phyloP scores from a whole-genome alignment of 2,797 vertebrate species.

The Parambassis ranga region DNA sequence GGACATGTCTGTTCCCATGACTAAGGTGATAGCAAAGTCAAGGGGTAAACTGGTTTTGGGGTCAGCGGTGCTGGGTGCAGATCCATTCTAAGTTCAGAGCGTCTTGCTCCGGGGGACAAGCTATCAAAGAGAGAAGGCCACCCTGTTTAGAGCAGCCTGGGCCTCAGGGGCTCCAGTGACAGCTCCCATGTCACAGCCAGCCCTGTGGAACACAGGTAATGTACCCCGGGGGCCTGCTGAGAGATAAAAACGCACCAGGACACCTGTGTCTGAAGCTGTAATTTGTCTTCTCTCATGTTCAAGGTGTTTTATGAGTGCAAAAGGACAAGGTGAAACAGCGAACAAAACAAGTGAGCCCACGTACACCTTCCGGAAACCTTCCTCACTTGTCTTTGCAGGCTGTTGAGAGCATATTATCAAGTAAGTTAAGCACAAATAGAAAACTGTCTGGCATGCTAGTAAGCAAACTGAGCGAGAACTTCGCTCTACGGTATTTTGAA shows the following conservation, averaged over 20 bases:
- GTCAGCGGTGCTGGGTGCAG: constrained; percentile 50
- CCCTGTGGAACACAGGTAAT: constrained; percentile 71
- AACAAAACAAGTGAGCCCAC: constrained; percentile 65
- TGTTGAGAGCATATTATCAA: constrained; percentile 22
- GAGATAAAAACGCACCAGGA: constrained; percentile 66
- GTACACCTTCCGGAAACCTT: constrained; percentile 63
- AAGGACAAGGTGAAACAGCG: constrained; percentile 79
- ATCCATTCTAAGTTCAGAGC: constrained; percentile 53
- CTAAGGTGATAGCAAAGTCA: constrained; percentile 56
- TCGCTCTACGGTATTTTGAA: neutral
- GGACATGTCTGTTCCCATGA: constrained; percentile 58
- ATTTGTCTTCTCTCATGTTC: constrained; percentile 84
- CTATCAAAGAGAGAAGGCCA: constrained; percentile 62
- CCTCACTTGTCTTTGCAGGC: constrained; percentile 28
- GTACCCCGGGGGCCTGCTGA: constrained; percentile 63
- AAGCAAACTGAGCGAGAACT: constrained; percentile 25
- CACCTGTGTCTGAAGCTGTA: constrained; percentile 81
- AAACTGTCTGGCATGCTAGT: constrained; percentile 8
- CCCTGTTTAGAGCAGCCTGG: constrained; percentile 63
- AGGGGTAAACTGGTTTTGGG: constrained; percentile 59
- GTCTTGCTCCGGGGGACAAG: constrained; percentile 63
- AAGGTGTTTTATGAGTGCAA: constrained; percentile 81
- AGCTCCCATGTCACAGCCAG: constrained; percentile 69
- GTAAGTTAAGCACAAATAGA: constrained; percentile 13
- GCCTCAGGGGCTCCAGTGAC: constrained; percentile 68